A percentile compares a stretch with the other conserved stretches of the same genome.
Evolutionary conservation across 2,113 vertebrate genomes (phyloP).

Genomic region (Colaptes auratus): DNA sequence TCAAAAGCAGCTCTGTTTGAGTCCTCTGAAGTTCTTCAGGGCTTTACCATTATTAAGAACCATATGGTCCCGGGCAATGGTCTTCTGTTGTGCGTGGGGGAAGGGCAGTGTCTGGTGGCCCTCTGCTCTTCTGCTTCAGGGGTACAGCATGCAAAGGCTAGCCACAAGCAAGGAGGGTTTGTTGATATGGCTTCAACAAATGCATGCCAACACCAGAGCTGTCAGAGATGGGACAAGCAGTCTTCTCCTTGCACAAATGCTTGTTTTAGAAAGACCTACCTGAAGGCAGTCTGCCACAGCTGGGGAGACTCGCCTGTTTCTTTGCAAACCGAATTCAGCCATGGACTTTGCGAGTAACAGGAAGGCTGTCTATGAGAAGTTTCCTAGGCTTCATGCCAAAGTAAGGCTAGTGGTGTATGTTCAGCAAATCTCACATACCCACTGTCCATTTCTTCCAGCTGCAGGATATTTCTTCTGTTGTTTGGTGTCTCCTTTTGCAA

Average conservation of each 20-base stretch:
- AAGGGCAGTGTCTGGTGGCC: not conserved
- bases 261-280: rapidly evolving
- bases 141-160: not conserved
- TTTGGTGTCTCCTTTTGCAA: not conserved
- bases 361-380: not conserved
- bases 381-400: not conserved
- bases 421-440: not conserved
- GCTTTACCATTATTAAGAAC: not conserved
- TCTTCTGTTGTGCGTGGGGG: not conserved
- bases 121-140: not conserved
- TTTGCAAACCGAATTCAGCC: not conserved
- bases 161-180: not conserved
- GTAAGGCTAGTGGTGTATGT: not conserved
- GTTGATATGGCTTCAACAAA: not conserved
- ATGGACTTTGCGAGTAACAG: not conserved
- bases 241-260: not conserved
- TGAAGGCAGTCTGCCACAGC: not conserved
- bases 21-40: not conserved
- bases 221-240: not conserved
- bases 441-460: not conserved
- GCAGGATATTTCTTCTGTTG: not conserved
- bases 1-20: slow-evolving; percentile 30
- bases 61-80: not conserved
- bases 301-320: not conserved
- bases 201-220: not conserved